phyloP scores from a whole-genome alignment of 1,140 invertebrate genomes.

The Holotrichia oblita region DNA sequence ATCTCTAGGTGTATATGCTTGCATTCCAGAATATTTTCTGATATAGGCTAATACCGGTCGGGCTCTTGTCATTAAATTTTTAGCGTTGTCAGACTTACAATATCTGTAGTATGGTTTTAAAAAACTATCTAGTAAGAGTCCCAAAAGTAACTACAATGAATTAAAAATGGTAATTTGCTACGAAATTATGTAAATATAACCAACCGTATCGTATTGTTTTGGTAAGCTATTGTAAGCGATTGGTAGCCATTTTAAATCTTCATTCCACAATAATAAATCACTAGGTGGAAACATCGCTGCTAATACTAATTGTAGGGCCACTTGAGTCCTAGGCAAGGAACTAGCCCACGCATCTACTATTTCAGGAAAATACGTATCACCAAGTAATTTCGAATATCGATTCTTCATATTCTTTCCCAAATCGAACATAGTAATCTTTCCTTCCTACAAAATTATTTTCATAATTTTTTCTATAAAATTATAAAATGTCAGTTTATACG shows the following conservation, averaged over 20 bases:
- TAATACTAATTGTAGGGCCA: slow-evolving; percentile 60
- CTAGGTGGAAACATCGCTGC: slow-evolving; percentile 58
- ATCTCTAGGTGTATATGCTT: neutral
- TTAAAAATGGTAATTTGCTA: neutral
- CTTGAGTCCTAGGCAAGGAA: slow-evolving; percentile 67
- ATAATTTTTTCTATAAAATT: neutral
- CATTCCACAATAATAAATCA: slow-evolving; percentile 53
- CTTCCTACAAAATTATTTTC: slow-evolving; percentile 21
- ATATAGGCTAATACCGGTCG: slow-evolving; percentile 1
- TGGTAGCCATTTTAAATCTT: slow-evolving; percentile 59
- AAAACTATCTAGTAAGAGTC: neutral
- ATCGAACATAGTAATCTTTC: neutral
- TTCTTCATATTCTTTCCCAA: slow-evolving; percentile 25
- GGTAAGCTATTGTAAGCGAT: slow-evolving; percentile 51
- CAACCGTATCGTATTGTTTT: slow-evolving; percentile 1
- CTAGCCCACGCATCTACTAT: slow-evolving; percentile 66
- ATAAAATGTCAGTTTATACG: slow-evolving; percentile 13
- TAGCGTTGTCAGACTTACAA: neutral
- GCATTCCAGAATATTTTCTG: neutral
- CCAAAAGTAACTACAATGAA: neutral
- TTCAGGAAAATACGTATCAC: slow-evolving; percentile 51
- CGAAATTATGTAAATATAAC: neutral
- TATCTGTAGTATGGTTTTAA: neutral
- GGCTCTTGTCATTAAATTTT: neutral
- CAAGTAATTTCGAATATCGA: slow-evolving; percentile 20